These are phyloP conservation scores for Phasia obesa DNA, from an alignment of 2,888 invertebrate species.

Conservation along the genomic window DNA sequence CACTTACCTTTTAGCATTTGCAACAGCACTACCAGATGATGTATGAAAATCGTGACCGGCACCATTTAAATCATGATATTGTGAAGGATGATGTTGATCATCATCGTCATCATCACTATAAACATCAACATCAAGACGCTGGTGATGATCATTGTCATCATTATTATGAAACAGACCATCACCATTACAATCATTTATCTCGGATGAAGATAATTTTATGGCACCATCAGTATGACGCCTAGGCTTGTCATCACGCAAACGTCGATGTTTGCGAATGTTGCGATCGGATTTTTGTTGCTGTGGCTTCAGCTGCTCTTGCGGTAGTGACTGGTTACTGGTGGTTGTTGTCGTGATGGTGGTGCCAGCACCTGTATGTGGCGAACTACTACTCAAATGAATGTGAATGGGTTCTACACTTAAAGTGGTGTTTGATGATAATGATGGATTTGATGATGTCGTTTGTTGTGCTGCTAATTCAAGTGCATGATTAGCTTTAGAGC, in stretches of 20 bases:
- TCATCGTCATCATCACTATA: constrained; percentile 67
- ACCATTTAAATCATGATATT: constrained; percentile 71
- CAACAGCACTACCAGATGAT: constrained; percentile 74
- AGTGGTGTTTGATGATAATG: constrained; percentile 50
- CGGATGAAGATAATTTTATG: constrained; percentile 53
- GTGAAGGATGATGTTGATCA: constrained; percentile 62
- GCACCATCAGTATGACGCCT: constrained; percentile 74
- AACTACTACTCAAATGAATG: constrained; percentile 66
- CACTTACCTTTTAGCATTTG: constrained; percentile 79
- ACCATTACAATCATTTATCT: constrained; percentile 37
- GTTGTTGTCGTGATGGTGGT: constrained; percentile 22
- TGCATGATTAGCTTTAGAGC: constrained; percentile 45
- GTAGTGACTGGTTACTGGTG: constrained; percentile 19
- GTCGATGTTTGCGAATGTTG: constrained; percentile 59
- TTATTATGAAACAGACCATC: constrained; percentile 64
- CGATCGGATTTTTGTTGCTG: constrained; percentile 51
- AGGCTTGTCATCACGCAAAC: constrained; percentile 73
- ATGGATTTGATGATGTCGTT: constrained; percentile 50
- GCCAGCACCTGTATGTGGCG: constrained; percentile 62
- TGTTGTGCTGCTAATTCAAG: constrained; percentile 11
- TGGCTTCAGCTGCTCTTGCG: constrained; percentile 45
- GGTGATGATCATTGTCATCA: constrained; percentile 47
- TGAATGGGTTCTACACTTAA: constrained; percentile 69
- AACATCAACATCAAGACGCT: constrained; percentile 42
- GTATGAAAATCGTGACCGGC: constrained; percentile 68